phyloP scores from a whole-genome alignment of 1,140 invertebrate genomes.

The Armadillidium nasatum region DNA sequence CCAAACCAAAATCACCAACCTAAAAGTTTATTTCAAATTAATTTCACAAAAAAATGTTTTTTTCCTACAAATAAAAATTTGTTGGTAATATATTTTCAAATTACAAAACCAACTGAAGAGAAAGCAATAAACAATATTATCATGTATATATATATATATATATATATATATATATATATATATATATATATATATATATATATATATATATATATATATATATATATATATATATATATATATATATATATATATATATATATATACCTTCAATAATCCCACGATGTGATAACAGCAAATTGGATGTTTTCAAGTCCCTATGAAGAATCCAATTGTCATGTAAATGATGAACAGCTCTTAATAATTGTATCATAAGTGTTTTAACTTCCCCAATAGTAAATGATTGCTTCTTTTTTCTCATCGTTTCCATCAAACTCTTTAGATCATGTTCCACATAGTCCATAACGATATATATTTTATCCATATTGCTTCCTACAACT shows the following conservation, averaged over 20 bases:
- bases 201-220: too few species aligned
- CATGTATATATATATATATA: too few species aligned
- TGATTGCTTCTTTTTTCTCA: constrained; percentile 85
- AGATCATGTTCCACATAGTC: constrained; percentile 99
- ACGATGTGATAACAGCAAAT: constrained; percentile 89
- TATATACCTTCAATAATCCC: constrained; percentile 53
- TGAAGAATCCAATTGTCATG: constrained; percentile 99
- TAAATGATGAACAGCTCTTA: constrained; percentile 85
- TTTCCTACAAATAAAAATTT: too few species aligned
- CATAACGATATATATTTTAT: constrained; percentile 99
- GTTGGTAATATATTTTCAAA: too few species aligned
- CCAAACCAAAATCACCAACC: constrained; percentile 97
- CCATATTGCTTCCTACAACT: constrained; percentile 98
- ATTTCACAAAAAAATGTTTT: too few species aligned
- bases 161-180: too few species aligned
- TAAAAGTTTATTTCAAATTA: constrained; percentile 36
- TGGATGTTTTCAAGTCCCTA: constrained; percentile 97
- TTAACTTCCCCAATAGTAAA: constrained; percentile 80
- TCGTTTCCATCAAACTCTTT: constrained; percentile 96
- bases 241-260: constrained; percentile 2
- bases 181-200: not conserved
- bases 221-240: not conserved
- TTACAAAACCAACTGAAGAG: too few species aligned
- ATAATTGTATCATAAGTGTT: constrained; percentile 86
- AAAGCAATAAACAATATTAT: too few species aligned